These are phyloP conservation scores for Pachycephala philippinensis DNA, from an alignment of 2,113 vertebrate genomes.

Conservation along the genomic window DNA sequence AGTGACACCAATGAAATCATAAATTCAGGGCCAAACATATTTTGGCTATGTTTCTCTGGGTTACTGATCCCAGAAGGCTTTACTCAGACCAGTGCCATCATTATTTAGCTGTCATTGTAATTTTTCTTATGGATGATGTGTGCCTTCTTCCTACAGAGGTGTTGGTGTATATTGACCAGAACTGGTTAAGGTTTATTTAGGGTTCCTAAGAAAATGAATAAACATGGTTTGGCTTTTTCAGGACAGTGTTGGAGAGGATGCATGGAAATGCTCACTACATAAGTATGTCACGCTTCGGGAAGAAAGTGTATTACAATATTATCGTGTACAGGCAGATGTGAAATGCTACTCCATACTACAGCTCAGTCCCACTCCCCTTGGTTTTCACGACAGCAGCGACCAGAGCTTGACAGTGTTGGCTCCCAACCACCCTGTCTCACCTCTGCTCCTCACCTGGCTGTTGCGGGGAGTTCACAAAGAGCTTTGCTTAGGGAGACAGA, in stretches of 20 bases:
- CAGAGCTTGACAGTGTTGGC: neutral
- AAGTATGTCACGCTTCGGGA: neutral
- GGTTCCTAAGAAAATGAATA: neutral
- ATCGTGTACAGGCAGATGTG: neutral
- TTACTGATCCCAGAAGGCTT: neutral
- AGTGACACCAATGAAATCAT: neutral
- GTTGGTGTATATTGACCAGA: neutral
- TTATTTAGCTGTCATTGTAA: neutral
- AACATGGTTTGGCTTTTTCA: neutral
- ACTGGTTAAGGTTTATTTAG: neutral
- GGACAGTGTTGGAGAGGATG: neutral
- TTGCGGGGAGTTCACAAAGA: accelerated
- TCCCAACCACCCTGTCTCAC: neutral
- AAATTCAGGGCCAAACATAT: neutral
- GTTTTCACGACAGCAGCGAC: accelerated
- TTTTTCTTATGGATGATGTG: neutral
- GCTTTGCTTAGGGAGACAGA: neutral
- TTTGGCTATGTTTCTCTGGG: neutral
- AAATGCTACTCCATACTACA: neutral
- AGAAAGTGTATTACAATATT: neutral
- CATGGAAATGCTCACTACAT: neutral
- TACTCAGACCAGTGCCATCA: neutral
- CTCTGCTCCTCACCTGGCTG: neutral
- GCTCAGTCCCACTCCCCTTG: neutral
- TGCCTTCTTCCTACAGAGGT: neutral